Evolutionary conservation across 1,140 invertebrate genomes (phyloP).

Genomic region (Schlechtendalia chinensis): DNA sequence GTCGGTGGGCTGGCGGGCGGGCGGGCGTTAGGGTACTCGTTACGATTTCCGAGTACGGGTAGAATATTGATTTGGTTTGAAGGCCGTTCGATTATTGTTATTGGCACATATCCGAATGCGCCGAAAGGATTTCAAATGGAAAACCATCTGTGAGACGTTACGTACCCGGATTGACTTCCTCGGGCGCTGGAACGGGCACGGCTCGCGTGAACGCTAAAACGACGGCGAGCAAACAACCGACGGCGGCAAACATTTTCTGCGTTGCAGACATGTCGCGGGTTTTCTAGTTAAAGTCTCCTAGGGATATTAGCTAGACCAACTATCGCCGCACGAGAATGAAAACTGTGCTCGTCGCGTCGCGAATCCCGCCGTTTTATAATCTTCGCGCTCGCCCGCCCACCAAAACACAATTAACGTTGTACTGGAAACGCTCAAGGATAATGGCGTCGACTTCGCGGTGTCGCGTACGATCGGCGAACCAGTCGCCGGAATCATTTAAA

Average conservation of each 20-base stretch:
- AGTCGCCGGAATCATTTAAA: neutral
- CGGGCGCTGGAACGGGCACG: neutral
- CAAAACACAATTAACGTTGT: neutral
- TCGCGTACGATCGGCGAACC: conserved; percentile 1
- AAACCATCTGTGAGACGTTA: too few species aligned
- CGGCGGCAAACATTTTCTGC: conserved; percentile 37
- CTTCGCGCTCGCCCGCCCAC: conserved; percentile 10
- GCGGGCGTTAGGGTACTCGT: too few species aligned
- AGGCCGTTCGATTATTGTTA: too few species aligned
- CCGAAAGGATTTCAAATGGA: too few species aligned
- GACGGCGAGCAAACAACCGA: neutral
- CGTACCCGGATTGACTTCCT: conserved; percentile 19
- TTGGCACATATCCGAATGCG: too few species aligned
- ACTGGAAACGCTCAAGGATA: conserved; percentile 1
- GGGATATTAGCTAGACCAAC: conserved; percentile 37
- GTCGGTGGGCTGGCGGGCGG: too few species aligned
- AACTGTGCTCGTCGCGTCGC: neutral
- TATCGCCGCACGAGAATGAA: neutral
- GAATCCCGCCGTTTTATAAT: conserved; percentile 4
- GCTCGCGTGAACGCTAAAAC: neutral
- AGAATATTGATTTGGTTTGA: too few species aligned
- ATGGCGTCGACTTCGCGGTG: neutral
- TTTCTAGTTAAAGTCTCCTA: conserved; percentile 19
- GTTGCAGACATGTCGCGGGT: conserved; percentile 16
- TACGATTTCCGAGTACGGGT: too few species aligned